Percentiles rank a stretch among this genome's conserved stretches.
phyloP scores from a whole-genome alignment of 2,113 vertebrate species.

The Prochilodus magdalenae region DNA sequence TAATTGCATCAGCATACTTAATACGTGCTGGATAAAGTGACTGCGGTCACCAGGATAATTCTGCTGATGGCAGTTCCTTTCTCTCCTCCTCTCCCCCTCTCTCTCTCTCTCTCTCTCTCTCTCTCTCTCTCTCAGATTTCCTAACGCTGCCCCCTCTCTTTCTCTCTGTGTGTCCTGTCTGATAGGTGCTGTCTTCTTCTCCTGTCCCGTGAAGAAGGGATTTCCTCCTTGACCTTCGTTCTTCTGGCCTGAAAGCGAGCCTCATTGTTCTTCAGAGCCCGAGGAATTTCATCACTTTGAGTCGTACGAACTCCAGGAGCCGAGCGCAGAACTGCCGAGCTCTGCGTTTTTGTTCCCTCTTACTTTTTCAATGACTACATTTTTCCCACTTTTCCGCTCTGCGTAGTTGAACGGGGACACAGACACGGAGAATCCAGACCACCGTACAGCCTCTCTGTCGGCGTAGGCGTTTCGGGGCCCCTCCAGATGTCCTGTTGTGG shows the following conservation, averaged over 20 bases:
- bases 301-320: constrained; percentile 58
- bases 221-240: constrained; percentile 74
- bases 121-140: constrained; percentile 27
- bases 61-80: constrained; percentile 74
- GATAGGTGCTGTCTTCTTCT: constrained; percentile 79
- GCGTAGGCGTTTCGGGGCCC: constrained; percentile 41
- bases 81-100: not conserved
- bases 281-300: constrained; percentile 67
- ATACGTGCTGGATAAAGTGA: constrained; percentile 63
- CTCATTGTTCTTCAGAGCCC: constrained; percentile 66
- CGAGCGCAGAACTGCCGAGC: constrained; percentile 58
- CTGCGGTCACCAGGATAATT: constrained; percentile 63
- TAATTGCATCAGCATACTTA: constrained; percentile 63
- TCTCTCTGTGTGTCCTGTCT: constrained; percentile 35
- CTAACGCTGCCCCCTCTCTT: not conserved
- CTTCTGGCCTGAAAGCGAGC: constrained; percentile 75
- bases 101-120: not conserved
- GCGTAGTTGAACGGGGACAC: constrained; percentile 65
- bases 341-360: constrained; percentile 47
- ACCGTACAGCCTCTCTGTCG: not conserved
- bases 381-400: constrained; percentile 60
- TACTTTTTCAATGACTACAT: constrained; percentile 59
- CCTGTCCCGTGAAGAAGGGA: constrained; percentile 70
- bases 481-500: constrained; percentile 70
- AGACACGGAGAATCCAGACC: not conserved